phyloP scores from a whole-genome alignment of 2,888 invertebrate genomes.

The Melieria picta region DNA sequence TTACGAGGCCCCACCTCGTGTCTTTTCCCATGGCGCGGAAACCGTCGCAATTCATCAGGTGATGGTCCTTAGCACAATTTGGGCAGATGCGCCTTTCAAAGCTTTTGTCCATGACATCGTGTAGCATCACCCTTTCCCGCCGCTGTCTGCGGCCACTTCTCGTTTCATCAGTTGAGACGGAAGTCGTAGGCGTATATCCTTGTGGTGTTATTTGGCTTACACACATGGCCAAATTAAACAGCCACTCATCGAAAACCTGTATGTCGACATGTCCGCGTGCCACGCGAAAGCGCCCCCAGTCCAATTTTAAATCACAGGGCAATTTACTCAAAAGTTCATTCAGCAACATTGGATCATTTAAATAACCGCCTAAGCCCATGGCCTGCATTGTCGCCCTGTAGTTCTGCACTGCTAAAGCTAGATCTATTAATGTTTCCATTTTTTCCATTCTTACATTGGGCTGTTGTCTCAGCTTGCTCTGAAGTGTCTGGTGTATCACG shows the following conservation, averaged over 20 bases:
- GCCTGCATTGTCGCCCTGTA: conserved; percentile 29
- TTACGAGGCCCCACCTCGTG: conserved; percentile 19
- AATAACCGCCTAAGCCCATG: conserved; percentile 19
- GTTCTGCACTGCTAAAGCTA: conserved; percentile 16
- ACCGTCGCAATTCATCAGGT: conserved; percentile 16
- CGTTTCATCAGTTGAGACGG: background rate
- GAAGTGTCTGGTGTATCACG: conserved; percentile 16
- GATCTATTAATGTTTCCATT: conserved; percentile 1
- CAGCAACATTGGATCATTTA: conserved; percentile 27
- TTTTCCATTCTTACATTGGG: no score
- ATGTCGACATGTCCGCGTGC: background rate
- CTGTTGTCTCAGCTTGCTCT: background rate
- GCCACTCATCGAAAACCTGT: conserved; percentile 1
- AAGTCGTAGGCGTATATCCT: background rate
- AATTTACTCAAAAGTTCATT: conserved; percentile 29
- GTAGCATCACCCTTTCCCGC: background rate
- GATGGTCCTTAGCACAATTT: conserved; percentile 13
- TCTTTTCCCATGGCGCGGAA: background rate
- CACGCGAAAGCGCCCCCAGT: conserved; percentile 20
- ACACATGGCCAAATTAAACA: conserved; percentile 2
- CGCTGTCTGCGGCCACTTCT: background rate
- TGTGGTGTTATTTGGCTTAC: background rate
- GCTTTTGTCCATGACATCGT: no score
- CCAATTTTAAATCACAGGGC: background rate
- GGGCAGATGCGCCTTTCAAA: conserved; percentile 2